These are phyloP conservation scores for Ptychoptera albimana DNA, from an alignment of 2,888 invertebrate genomes.

Conservation along the genomic window DNA sequence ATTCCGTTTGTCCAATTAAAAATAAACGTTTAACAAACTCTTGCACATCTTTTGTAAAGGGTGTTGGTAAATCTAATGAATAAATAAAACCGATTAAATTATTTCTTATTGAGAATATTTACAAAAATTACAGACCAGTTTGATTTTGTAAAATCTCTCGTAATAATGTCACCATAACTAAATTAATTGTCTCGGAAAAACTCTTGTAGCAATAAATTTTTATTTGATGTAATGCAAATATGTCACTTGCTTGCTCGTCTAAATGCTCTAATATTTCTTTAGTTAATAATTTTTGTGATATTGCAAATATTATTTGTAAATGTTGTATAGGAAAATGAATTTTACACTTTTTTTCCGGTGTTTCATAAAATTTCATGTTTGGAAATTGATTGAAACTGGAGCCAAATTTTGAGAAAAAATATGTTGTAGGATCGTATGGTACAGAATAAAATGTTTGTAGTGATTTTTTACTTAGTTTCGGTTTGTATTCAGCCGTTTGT, in stretches of 20 bases:
- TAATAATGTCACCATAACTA: slow-evolving; percentile 83
- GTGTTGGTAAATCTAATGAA: slow-evolving; percentile 61
- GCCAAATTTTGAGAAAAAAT: slow-evolving; percentile 84
- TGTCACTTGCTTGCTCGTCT: slow-evolving; percentile 71
- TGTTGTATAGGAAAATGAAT: slow-evolving; percentile 61
- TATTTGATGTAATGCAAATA: slow-evolving; percentile 54
- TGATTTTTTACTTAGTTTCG: slow-evolving; percentile 17
- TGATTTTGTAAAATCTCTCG: slow-evolving; percentile 83
- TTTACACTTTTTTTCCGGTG: slow-evolving; percentile 46
- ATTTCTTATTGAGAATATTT: too few relatives aligned
- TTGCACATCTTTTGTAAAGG: slow-evolving; percentile 86
- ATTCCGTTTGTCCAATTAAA: slow-evolving; percentile 81
- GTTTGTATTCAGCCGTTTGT: slow-evolving; percentile 25
- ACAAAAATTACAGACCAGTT: slow-evolving; percentile 27
- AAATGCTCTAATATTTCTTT: slow-evolving; percentile 67
- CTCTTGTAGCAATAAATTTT: slow-evolving; percentile 83
- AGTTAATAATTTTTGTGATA: slow-evolving; percentile 71
- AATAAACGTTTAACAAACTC: slow-evolving; percentile 82
- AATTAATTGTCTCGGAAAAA: slow-evolving; percentile 85
- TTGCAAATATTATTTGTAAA: slow-evolving; percentile 58
- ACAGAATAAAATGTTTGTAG: slow-evolving; percentile 42
- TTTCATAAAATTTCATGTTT: slow-evolving; percentile 61
- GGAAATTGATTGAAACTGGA: slow-evolving; percentile 86
- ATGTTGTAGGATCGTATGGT: slow-evolving; percentile 64
- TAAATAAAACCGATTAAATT: not conserved